Base-by-base conservation (phyloP, 1,140 invertebrate genomes). In the Heterodera schachtii region DNA sequence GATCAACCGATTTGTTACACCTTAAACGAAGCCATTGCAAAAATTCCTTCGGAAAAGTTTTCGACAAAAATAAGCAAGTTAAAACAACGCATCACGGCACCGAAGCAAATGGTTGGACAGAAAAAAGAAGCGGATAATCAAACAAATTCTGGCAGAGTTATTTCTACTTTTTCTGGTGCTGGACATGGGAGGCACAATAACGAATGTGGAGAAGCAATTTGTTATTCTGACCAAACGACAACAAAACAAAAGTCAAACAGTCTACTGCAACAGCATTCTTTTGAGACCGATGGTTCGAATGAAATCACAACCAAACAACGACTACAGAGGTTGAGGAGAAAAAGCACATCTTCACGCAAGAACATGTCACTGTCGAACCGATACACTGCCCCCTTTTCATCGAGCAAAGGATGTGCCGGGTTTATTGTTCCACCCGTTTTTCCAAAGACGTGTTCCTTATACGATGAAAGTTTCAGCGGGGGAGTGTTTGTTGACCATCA, bases 391-490 rank as follows among this genome's bases (percentile, higher is more conserved):
- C 70, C 67, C 52, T 49, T 69, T 7, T 49, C 47, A 78, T 47
- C 46, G 73, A 70, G 21, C 46, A 70, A 73, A 13, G 44, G 31
- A 13, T 57, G 46, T 11, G 31, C 31, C 31, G 70, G 75, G 9
- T 84, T 83, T 46, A 19, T 71, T 43, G 57, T 79, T 43, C 82
- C 82, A 8, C 82, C 82, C 41, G 82, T 83, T 21, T 83, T 83
- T 70, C 82, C 82, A 46, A 84, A 83, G 43, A 83, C 57, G 6
- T 78, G 80, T 60, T 84, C 82, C 31, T 47, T 83, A 9, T 83
- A 69, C 67, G 82, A 83, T 52, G 52, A 66, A 41, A 46, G 43
- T 16, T 83, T 83, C 64, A 83, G 69, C 43, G 82, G 82, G 16
- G 82, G 82, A 21, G 52, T 71, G 60, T 73, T 78, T 66, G 49